Base-by-base conservation (phyloP, 2,797 vertebrate species). In the Melanotaenia maccullochi region DNA sequence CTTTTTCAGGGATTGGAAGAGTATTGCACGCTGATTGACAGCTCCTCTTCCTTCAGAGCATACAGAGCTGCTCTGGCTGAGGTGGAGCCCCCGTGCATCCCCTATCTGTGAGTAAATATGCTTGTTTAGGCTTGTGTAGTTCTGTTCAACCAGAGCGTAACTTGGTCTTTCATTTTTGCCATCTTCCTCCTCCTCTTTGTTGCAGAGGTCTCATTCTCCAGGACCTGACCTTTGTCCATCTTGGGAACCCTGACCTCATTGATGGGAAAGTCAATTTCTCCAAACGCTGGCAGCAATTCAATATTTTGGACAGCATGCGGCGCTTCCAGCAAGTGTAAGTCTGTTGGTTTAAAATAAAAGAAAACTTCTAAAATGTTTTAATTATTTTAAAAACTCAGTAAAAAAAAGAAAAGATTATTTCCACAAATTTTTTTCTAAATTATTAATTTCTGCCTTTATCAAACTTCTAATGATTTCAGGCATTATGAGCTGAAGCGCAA, bases 281-380 rank as follows among this genome's bases (percentile, higher is more conserved):
- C 75, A 98, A 99, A 66, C 95, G 96, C 20, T 99, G 97, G 97
- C 97, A 99, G 85, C 97, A 99, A 90, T 99, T 99, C 76, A 97
- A 98, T 93, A 98, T 99, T 87, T 90, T 99, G 79, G 96, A 97
- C 89, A 97, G 95, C 64, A 95, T 99, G 95, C 95, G 95, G 69
- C 93, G 96, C 78, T 99, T 97, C 93, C 97, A 99, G 78, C 96
- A 97, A 91, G 91, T 92, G 97, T 98, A 80, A 96, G 97, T 96
- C 6, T 9, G 2, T 16, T 40, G 38, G 3, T 16, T 14, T 16
- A 40, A 40, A 4, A 14, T 0, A 40, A 40, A 14, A 38, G 36
- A 38, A 40, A 40, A 40, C 38, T 14, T 40, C 12, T 40, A 16
- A 44, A 8, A 6, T 4, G 16, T 40, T 40, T 40, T 40, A 13